These are phyloP conservation scores for Syrphus vitripennis DNA, from an alignment of 2,888 invertebrate species.

Conservation along the genomic window DNA sequence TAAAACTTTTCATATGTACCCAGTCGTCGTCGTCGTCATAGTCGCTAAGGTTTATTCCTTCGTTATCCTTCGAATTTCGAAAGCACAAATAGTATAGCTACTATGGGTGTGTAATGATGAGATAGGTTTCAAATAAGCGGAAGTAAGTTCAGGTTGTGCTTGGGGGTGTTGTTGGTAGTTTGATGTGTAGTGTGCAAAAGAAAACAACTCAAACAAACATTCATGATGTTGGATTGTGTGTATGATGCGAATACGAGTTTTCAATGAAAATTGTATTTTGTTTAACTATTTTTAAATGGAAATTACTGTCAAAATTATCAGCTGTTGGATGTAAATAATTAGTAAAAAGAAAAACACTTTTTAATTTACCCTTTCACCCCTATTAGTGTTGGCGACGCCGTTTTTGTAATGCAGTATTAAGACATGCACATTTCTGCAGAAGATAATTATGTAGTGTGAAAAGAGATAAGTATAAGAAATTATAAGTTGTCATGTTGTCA, in stretches of 20 bases:
- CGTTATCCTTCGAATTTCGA: background rate
- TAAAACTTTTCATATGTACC: conserved; percentile 56
- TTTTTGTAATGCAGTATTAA: background rate
- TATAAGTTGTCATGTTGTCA: too few relatives aligned
- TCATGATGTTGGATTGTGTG: background rate
- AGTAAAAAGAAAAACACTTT: background rate
- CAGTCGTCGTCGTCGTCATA: too few relatives aligned
- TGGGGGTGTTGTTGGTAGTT: background rate
- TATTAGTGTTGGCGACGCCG: background rate
- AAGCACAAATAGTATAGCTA: background rate
- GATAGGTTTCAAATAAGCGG: background rate
- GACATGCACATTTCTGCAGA: too few relatives aligned
- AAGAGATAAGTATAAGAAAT: too few relatives aligned
- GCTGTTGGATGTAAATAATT: conserved; percentile 13
- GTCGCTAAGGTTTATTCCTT: conserved; percentile 39
- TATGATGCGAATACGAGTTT: conserved; percentile 27
- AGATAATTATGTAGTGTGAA: too few relatives aligned
- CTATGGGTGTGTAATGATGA: background rate
- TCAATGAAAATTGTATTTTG: conserved; percentile 44
- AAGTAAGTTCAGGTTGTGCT: background rate
- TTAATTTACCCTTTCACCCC: background rate
- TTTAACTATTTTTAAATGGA: conserved; percentile 56
- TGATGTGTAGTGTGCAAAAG: background rate
- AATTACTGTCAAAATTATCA: conserved; percentile 44
- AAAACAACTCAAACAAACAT: background rate